Conservation (phyloP, 2,888 invertebrate genomes). For the Bedellia somnulentella region DNA sequence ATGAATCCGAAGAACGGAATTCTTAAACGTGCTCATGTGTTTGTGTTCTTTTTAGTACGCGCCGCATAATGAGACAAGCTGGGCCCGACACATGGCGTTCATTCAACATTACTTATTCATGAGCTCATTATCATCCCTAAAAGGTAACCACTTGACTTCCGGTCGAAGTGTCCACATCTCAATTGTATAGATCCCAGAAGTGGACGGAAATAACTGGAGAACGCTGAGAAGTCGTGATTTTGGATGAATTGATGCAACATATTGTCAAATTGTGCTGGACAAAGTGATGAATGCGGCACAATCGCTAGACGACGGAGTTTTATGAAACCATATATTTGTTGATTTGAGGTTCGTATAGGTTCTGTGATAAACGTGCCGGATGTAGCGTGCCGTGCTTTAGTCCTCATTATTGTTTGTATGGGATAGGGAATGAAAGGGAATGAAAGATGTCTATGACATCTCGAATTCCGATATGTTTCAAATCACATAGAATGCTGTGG, state of each 20-base stretch:
- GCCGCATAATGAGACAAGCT: too few relatives aligned
- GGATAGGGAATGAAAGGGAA: constrained; percentile 28
- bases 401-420: constrained; percentile 27
- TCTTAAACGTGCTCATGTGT: too few relatives aligned
- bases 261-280: too few relatives aligned
- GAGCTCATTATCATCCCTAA: neutral
- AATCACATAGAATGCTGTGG: constrained; percentile 5
- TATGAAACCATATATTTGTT: constrained; percentile 20
- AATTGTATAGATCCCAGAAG: constrained; percentile 20
- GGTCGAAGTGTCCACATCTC: constrained; percentile 6
- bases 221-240: neutral
- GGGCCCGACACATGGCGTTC: neutral
- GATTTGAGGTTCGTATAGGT: constrained; percentile 15
- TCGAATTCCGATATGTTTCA: constrained; percentile 1
- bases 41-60: too few relatives aligned
- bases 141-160: constrained; percentile 12
- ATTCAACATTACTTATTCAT: neutral
- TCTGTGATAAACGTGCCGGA: constrained; percentile 28
- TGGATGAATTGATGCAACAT: constrained; percentile 1
- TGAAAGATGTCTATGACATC: neutral
- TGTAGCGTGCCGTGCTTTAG: constrained; percentile 28
- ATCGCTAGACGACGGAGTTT: constrained; percentile 13
- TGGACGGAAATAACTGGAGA: constrained; percentile 5
- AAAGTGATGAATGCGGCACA: constrained; percentile 14
- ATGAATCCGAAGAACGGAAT: too few relatives aligned